Base-by-base conservation (phyloP, 2,888 invertebrate genomes). In the Epistrophe eligans region DNA sequence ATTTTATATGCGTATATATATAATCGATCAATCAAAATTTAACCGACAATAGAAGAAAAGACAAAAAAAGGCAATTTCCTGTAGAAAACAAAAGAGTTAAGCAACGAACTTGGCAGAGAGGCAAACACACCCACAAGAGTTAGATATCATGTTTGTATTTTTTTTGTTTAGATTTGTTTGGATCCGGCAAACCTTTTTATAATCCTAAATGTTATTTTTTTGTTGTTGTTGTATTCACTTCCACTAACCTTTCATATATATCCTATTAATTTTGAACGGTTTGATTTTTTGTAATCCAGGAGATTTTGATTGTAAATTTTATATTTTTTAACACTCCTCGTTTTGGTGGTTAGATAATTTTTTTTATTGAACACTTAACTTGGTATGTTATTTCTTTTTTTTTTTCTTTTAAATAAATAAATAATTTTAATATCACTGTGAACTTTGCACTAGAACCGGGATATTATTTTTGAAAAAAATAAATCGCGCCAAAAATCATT, bases 221-320 rank as follows among this genome's bases (percentile, higher is more conserved):
- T 40, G 35, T 58, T 45, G 38, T 45, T 55, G 55, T 32, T 55
- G 15, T 62, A 52, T 40, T 58, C 74, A 79, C 79, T 87, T 87
- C 57, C 58, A 87, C 87, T 76, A 83, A 87, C 83, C 87, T 87
- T 72, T 87, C 58, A 64, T 72, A 72, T 83, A 76, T 81, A 85
- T 85, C 85, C 85, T 85, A 85, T 82, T 79, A 85, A 82, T 87
- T 83, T 79, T 87, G 74, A 82, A 71, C 66, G 82, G 52, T 70
- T 57, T n/a, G 6, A 43, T 28, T 40, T 55, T 79, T 66, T 73
- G 52, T 81, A 77, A 81, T 85, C 85, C 85, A 74, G 74, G 57
- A 74, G 38, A 50, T 62, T 60, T 57, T n/a, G 50, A 19, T 62
- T 57, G 17, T 45, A 43, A 28, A 57, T 45, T 70, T 79, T 79